These are phyloP conservation scores for Scaptomyza cyrtandrae DNA, from an alignment of 2,888 invertebrate genomes.

Conservation along the genomic window DNA sequence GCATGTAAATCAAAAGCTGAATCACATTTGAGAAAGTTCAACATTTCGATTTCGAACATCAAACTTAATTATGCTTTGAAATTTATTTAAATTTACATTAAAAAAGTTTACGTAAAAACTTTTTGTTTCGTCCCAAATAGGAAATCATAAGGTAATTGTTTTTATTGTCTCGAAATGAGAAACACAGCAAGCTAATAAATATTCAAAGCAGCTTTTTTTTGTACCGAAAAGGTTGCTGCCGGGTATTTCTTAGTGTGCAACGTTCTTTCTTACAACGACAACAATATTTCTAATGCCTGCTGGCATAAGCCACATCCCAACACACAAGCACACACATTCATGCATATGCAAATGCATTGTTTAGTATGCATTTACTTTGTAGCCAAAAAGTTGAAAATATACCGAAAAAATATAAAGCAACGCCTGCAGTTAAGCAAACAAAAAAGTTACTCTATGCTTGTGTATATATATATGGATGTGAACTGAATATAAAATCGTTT, in stretches of 20 bases:
- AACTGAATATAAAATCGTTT: not conserved
- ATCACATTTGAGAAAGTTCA: no score
- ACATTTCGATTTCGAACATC: no score
- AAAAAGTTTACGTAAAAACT: no score
- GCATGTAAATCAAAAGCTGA: no score
- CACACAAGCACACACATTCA: not conserved
- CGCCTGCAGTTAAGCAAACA: conserved; percentile 7
- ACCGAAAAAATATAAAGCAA: conserved; percentile 15
- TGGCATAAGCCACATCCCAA: conserved; percentile 13
- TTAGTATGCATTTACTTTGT: conserved; percentile 37
- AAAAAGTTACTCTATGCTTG: not conserved
- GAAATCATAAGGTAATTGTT: not conserved
- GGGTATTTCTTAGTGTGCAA: conserved; percentile 13
- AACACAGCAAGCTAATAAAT: not conserved
- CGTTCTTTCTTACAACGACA: not conserved
- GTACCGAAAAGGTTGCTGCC: not conserved
- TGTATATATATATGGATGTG: not conserved
- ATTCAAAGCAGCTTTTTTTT: not conserved
- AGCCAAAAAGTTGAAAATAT: conserved; percentile 13
- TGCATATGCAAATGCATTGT: conserved; percentile 27
- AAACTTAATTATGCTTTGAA: no score
- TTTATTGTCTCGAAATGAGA: not conserved
- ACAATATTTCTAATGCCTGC: conserved; percentile 7
- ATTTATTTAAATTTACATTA: no score
- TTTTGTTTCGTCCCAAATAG: no score